Evolutionary conservation across 2,888 invertebrate species (phyloP), one percentile per base, ranked within the genome.

Genomic region (Andricus quercusramuli): DNA sequence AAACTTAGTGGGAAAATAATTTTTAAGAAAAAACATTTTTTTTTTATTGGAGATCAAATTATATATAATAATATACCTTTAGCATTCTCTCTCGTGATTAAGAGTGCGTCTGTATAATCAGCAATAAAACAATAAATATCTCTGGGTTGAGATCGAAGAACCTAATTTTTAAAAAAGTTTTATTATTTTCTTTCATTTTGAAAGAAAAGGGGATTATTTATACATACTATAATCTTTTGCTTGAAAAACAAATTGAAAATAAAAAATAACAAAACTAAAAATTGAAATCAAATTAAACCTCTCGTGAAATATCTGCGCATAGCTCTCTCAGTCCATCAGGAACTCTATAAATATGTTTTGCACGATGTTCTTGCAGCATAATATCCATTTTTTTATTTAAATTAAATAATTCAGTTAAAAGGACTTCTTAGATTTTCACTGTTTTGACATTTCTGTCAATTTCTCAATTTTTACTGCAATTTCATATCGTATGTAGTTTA

Each of bases 241-340:
- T 41, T 0, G 3, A 13, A 41, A 41, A 13, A 13, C 41, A 13
- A 41, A 41, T 13, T 13, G 44, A 79, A 29, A 29, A 74, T 68
- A 56, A 79, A 78, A 32, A 62, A 66, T 37, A 29, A 74, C 67
- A 67, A 80, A 51, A n/a, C 22, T 29, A 1, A 74, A 47, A 22
- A 70, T 64, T 78, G 25, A 41, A 13, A 56, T 76, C 6, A 47
- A 47, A 47, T 4, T 78, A 86, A 91, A 95, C 95, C 93, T 96
- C 96, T 83, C 96, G 94, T 0, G 96, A 94, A 83, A 97, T 96
- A 90, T 97, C 96, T 68, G 94, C 93, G 93, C 96, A 95, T 67
- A 97, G 91, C 88, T 96, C 96, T 9, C 94, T 93, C 5, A 96
- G 91, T 0, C 96, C 96, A 79, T 95, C 94, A 0, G 96, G 96